A percentile compares a stretch with the other conserved stretches of the same genome.
Conservation (phyloP, 2,797 vertebrate species). For the Rhinogobio ventralis region DNA sequence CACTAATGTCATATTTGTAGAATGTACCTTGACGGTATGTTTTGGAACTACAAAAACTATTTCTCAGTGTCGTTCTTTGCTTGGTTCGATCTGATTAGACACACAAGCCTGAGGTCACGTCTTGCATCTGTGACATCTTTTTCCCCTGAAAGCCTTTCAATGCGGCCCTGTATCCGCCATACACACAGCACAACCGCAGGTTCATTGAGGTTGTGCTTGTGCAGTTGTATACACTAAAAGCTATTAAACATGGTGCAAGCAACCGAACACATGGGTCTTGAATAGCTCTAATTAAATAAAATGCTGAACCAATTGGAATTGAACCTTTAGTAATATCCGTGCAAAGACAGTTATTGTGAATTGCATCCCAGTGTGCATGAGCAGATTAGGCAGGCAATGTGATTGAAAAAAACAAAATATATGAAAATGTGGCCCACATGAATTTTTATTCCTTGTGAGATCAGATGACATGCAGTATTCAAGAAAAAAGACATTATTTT, state of each 20-base stretch:
- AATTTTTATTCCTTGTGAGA: neutral
- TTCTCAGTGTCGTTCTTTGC: neutral
- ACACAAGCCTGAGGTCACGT: slow-evolving; percentile 5
- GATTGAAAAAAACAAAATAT: neutral
- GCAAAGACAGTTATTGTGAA: slow-evolving; percentile 9
- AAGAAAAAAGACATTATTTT: neutral
- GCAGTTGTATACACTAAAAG: neutral
- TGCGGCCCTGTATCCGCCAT: neutral
- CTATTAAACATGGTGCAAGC: slow-evolving; percentile 20
- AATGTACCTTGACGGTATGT: neutral
- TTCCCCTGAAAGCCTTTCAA: slow-evolving; percentile 25
- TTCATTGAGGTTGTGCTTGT: slow-evolving; percentile 7
- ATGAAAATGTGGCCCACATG: neutral
- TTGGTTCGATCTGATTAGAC: slow-evolving; percentile 16
- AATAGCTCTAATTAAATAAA: slow-evolving; percentile 31
- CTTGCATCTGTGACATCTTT: slow-evolving; percentile 35
- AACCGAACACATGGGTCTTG: neutral
- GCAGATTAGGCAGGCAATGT: slow-evolving; percentile 12
- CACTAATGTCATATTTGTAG: neutral
- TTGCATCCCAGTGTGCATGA: slow-evolving; percentile 14
- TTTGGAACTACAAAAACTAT: neutral
- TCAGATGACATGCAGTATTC: slow-evolving; percentile 11
- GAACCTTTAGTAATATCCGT: slow-evolving; percentile 9
- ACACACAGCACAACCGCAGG: slow-evolving; percentile 10
- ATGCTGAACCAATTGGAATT: slow-evolving; percentile 16